These are phyloP conservation scores for Tinamus major DNA, from an alignment of 2,797 vertebrate species.

Conservation along the genomic window DNA sequence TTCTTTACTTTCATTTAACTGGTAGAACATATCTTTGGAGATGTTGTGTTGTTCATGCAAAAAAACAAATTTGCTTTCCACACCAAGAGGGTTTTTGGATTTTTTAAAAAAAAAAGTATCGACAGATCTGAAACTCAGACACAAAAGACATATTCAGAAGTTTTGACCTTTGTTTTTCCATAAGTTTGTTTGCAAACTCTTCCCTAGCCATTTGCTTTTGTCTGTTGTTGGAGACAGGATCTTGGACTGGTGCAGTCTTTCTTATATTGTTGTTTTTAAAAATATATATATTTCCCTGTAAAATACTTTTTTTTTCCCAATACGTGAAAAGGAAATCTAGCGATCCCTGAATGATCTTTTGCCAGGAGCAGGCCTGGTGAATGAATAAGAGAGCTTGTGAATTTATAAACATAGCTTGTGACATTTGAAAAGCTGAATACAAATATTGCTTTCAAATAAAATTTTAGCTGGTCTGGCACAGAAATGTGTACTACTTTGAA, in stretches of 20 bases:
- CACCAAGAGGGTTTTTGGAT: background rate
- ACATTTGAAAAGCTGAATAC: background rate
- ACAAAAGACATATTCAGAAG: rapidly evolving
- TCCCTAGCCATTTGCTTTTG: background rate
- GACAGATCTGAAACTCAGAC: background rate
- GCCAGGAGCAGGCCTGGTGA: background rate
- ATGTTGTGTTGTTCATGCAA: background rate
- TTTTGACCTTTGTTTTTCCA: background rate
- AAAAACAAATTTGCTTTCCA: background rate
- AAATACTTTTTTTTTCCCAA: background rate
- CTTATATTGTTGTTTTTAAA: background rate
- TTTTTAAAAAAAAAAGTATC: background rate
- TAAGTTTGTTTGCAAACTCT: background rate
- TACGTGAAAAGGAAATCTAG: background rate
- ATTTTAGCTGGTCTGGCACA: background rate
- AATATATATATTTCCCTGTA: background rate
- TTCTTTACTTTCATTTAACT: background rate
- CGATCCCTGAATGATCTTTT: background rate
- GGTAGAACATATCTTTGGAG: background rate
- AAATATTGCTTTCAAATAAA: background rate
- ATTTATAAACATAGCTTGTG: background rate
- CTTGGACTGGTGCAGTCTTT: background rate
- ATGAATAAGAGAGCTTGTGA: background rate
- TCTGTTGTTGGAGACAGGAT: background rate
- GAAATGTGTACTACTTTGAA: background rate